Percentiles rank a stretch among this genome's conserved stretches.
These are phyloP conservation scores for Lucifuga dentata DNA, from an alignment of 2,113 vertebrate species.

Conservation along the genomic window DNA sequence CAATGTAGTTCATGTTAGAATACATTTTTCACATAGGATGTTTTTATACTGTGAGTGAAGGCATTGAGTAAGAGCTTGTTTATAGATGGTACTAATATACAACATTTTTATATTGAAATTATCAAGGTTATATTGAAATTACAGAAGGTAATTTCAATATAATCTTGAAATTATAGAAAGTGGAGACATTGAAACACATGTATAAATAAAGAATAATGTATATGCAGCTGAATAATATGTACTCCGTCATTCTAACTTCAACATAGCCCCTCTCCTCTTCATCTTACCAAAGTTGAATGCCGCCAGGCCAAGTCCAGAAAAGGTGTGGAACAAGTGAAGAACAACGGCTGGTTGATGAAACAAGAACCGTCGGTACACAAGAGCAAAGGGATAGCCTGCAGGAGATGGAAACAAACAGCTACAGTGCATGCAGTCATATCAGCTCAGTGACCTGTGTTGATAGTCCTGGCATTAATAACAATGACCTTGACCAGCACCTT, in stretches of 20 bases:
- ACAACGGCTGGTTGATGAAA: slow-evolving; percentile 91
- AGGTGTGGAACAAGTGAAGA: slow-evolving; percentile 90
- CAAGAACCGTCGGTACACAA: slow-evolving; percentile 90
- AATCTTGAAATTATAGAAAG: background rate
- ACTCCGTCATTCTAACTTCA: background rate
- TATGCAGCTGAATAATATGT: background rate
- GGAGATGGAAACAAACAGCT: slow-evolving; percentile 26
- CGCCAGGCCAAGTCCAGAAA: slow-evolving; percentile 92
- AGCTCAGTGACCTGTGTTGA: background rate
- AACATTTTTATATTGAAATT: too few species aligned
- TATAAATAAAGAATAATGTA: background rate
- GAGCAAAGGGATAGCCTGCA: slow-evolving; percentile 93
- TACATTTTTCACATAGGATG: background rate
- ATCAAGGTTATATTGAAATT: too few species aligned
- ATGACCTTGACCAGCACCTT: too few species aligned
- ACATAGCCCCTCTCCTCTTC: background rate
- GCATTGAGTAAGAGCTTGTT: background rate
- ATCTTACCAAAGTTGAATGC: slow-evolving; percentile 98
- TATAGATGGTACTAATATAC: too few species aligned
- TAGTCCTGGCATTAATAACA: slow-evolving; percentile 7
- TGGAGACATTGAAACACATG: background rate
- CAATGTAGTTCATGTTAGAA: background rate
- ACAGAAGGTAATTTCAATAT: too few species aligned
- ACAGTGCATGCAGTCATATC: background rate
- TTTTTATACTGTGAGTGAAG: background rate